Base-by-base conservation (phyloP, 2,888 invertebrate species). In the Harpagoxenus sublaevis region DNA sequence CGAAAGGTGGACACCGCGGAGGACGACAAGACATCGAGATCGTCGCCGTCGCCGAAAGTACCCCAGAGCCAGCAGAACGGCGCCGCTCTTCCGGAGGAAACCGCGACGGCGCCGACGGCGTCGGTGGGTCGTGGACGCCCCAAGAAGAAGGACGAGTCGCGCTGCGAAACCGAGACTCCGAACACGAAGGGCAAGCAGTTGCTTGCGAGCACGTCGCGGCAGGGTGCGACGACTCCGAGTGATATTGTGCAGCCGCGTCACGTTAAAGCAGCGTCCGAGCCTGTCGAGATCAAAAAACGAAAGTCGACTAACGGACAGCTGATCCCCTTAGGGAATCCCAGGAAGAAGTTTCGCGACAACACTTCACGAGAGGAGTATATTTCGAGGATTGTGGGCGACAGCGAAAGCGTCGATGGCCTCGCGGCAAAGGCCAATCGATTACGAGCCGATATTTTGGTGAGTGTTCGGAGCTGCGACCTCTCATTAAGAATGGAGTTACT, bases 61-160 rank as follows among this genome's bases (percentile, higher is more conserved):
- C 94, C 94, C 3, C 94, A 94, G 78, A 94, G 89, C 84, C 95
- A 93, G 78, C 95, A 94, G 71, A 94, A 94, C 86, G 94, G 94
- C 4, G 94, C 94, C 0, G 94, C 94, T 1, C 89, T 94, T 57
- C 94, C 95, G 42, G 95, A 94, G 81, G 95, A 94, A 84, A 92
- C 93, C 18, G 94, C 91, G 6, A 85, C 91, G n/a, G 94, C 94
- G 4, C 91, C 93, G 3, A 79, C 92, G 39, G 90, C 89, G 9
- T 42, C 71, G 1, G 85, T 84, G 85, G 84, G 28, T 84, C 88
- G 10, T 65, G 84, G 5, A 81, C 88, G 45, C 83, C 6, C 70
- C 81, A 71, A 86, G 87, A 71, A 88, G 53, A 66, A 66, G 15
- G 31, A 86, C 42, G 90, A 89, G 9, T 85, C 87, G 9, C 83